Evolutionary conservation across 2,113 vertebrate genomes (phyloP).

Genomic region (Lathamus discolor): DNA sequence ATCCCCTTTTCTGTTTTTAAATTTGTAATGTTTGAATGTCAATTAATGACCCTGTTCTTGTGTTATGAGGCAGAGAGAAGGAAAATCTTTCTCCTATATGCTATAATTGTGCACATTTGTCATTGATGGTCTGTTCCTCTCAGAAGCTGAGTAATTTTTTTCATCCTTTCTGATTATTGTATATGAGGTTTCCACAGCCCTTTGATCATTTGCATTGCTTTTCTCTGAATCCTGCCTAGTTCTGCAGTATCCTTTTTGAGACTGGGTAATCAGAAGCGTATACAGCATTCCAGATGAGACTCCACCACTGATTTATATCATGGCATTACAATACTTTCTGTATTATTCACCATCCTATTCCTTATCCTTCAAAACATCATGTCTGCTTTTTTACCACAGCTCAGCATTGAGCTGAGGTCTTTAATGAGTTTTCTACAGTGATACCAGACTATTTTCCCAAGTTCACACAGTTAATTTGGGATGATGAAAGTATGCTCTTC

Average conservation of each 20-base stretch:
- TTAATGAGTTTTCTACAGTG: conserved; percentile 59
- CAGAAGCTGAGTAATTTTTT: neutral
- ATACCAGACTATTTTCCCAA: conserved; percentile 59
- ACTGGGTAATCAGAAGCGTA: neutral
- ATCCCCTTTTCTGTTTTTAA: neutral
- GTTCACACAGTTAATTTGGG: conserved; percentile 49
- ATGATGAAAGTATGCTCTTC: conserved; percentile 50
- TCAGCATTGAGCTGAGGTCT: conserved; percentile 42
- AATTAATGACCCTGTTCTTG: neutral
- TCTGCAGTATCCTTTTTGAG: conserved; percentile 9
- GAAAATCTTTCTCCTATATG: neutral
- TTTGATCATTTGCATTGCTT: neutral
- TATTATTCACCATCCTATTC: conserved; percentile 59
- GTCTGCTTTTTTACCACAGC: conserved; percentile 60
- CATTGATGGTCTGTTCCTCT: neutral
- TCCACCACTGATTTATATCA: conserved; percentile 61
- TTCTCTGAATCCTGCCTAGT: neutral
- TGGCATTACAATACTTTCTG: conserved; percentile 47
- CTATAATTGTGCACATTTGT: neutral
- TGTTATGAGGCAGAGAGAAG: neutral
- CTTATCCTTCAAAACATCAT: conserved; percentile 63
- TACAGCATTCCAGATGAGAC: conserved; percentile 42
- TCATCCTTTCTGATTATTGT: neutral
- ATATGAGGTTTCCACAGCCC: neutral
- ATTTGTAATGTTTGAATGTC: neutral